Conservation (phyloP, 2,113 vertebrate genomes). For the Tetrao urogallus region DNA sequence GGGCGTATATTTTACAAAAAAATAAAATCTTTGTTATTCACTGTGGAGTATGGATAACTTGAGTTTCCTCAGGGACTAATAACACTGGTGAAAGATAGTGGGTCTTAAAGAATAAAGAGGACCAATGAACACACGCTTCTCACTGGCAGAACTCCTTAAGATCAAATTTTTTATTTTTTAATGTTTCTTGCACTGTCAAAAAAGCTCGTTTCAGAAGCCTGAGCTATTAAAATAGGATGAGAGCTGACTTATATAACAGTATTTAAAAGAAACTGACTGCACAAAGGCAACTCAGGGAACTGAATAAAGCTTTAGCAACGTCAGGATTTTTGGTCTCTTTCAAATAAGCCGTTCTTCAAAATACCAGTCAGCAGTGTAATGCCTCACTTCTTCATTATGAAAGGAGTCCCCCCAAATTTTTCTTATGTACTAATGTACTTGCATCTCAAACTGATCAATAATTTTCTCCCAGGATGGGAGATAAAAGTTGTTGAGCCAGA, state of each 20-base stretch:
- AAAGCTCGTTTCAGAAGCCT: slow-evolving; percentile 11
- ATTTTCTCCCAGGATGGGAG: neutral
- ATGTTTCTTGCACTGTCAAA: neutral
- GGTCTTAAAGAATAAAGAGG: neutral
- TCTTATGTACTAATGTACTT: neutral
- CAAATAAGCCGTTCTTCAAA: slow-evolving; percentile 19
- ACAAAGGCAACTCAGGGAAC: slow-evolving; percentile 27
- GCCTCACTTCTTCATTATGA: neutral
- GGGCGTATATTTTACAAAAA: neutral
- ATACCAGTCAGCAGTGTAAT: slow-evolving; percentile 1
- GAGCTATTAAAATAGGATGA: slow-evolving; percentile 29
- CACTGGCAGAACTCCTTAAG: neutral
- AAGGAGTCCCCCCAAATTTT: neutral
- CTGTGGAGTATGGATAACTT: neutral
- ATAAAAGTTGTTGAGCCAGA: neutral
- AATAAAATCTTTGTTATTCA: slow-evolving; percentile 1
- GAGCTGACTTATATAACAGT: slow-evolving; percentile 36
- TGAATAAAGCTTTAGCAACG: neutral
- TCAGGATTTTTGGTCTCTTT: slow-evolving; percentile 45
- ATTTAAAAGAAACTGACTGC: slow-evolving; percentile 37
- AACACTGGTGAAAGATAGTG: neutral
- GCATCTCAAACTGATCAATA: neutral
- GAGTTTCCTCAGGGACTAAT: neutral
- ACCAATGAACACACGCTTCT: neutral
- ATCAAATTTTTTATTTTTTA: neutral